Percentiles rank a stretch among this genome's conserved stretches.
Evolutionary conservation across 2,113 vertebrate genomes (phyloP).

Genomic region (Eleginops maclovinus): DNA sequence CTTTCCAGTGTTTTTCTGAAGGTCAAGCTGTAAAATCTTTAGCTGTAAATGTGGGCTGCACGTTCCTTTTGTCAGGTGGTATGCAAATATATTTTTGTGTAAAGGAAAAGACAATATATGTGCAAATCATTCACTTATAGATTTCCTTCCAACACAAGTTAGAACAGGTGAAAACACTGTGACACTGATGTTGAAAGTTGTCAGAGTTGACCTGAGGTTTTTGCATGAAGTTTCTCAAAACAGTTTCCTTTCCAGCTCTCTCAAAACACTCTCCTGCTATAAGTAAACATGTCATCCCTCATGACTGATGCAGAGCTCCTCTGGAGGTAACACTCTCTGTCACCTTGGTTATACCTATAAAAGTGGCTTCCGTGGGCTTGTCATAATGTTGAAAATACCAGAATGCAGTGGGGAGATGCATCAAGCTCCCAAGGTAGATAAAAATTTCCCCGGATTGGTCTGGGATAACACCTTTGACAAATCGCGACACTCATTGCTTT

Average conservation of each 20-base stretch:
- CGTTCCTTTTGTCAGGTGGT: neutral
- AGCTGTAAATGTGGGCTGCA: neutral
- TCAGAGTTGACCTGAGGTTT: constrained; percentile 25
- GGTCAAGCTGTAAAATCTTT: neutral
- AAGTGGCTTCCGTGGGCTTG: constrained; percentile 2
- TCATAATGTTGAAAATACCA: constrained; percentile 40
- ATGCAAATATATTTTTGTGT: neutral
- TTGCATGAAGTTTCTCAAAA: constrained; percentile 13
- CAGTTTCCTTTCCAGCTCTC: constrained; percentile 24
- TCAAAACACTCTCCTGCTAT: constrained; percentile 24
- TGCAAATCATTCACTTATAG: neutral
- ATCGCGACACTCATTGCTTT: neutral
- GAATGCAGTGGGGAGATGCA: constrained; percentile 17
- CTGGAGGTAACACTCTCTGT: constrained; percentile 41
- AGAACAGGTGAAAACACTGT: neutral
- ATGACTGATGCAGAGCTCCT: constrained; percentile 44
- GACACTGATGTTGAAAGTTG: constrained; percentile 9
- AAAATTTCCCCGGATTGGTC: constrained; percentile 29
- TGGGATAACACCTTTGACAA: neutral
- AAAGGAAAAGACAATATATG: neutral
- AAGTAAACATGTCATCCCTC: constrained; percentile 46
- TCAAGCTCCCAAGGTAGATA: constrained; percentile 10
- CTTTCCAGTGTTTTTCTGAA: constrained; percentile 5
- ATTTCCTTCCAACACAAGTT: neutral
- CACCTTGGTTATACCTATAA: constrained; percentile 28